Base-by-base conservation (phyloP, 2,797 vertebrate species). In the Phoebastria nigripes region DNA sequence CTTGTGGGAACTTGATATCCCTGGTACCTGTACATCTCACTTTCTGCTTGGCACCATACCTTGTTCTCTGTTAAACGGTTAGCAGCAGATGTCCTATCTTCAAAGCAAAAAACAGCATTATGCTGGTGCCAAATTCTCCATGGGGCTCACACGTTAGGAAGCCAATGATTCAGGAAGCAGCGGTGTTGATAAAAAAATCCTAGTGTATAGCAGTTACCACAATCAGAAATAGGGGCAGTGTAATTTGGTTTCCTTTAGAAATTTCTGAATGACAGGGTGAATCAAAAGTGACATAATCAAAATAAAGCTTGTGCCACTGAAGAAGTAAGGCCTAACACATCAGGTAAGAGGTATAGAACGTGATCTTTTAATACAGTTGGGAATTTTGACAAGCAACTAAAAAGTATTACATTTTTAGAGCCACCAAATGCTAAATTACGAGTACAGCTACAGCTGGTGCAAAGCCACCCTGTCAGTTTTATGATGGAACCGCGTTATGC, bases 401-500 rank as follows among this genome's bases (percentile, higher is more conserved):
- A 11, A 81, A 89, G 31, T 21, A 26, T 35, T 42, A 37, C 0
- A 0, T 25, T 81, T 73, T 49, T 14, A 54, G 54, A 88, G 41
- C 15, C 59, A 62, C 33, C 44, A 35, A 31, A n/a, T 26, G 19
- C 52, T 82, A 78, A 74, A 70, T 61, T 77, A 63, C 42, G 62
- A 81, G 47, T 12, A 8, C 18, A 35, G 29, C 42, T 90, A 52
- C 41, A 51, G 51, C 81, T 76, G 58, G 49, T 79, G 61, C 1
- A 11, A 87, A 77, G 78, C 42, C 41, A 59, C 37, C 28, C 52
- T 13, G 6, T 26, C 61, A 55, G n/a, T 70, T 61, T 74, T 26
- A 55, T 44, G 51, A 61, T 31, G 24, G 52, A 51, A 69, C 17
- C 1, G 0, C 1, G 2, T 47, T 41, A 29, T 3, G 18, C 28